Base-by-base conservation (phyloP, 2,113 vertebrate species). In the Xenus cinereus region DNA sequence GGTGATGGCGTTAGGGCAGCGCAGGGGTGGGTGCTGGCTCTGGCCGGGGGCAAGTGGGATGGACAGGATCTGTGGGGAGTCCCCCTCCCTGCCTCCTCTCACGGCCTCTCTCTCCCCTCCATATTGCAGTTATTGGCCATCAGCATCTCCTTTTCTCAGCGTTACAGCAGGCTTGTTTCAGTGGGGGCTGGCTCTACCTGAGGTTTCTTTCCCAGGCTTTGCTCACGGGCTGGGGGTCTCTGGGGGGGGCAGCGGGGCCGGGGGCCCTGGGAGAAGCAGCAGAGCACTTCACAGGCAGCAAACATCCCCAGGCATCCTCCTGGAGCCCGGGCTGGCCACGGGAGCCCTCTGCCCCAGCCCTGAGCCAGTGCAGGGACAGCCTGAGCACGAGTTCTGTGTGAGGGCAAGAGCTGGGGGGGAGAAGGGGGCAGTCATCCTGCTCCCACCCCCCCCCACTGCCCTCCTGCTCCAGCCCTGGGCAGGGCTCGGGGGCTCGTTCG, bases 1-100 rank as follows among this genome's bases (percentile, higher is more conserved):
- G 2, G 6, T 0, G 1, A 18, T 51, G 2, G 5, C 0, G 6
- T 37, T 41, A 39, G 46, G 33, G 33, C 21, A 43, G 67, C 0
- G 2, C 14, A 22, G 53, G 1, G 4, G 46, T 15, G 43, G 72
- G 50, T 2, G 33, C 28, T 12, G 53, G 28, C 60, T 45, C 12
- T 30, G 24, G 48, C 4, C 32, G 12, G 30, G 41, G 45, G 45
- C 1, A 22, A 20, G 22, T 1, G 15, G 60, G 86, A n/a, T 68
- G 68, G 86, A n/a, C 28, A 8, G 26, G 26, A 21, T 23, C 48
- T 7, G 9, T 2, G 6, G 7, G 13, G 37, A 14, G 28, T 14
- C 45, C 45, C 6, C 39, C 27, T 6, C 14, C 0, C 3, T 7
- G 10, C 59, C 21, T 12, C 9, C 14, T 2, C 1, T 11, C 22